phyloP scores from a whole-genome alignment of 2,113 vertebrate species.

The Actinemys pallida region DNA sequence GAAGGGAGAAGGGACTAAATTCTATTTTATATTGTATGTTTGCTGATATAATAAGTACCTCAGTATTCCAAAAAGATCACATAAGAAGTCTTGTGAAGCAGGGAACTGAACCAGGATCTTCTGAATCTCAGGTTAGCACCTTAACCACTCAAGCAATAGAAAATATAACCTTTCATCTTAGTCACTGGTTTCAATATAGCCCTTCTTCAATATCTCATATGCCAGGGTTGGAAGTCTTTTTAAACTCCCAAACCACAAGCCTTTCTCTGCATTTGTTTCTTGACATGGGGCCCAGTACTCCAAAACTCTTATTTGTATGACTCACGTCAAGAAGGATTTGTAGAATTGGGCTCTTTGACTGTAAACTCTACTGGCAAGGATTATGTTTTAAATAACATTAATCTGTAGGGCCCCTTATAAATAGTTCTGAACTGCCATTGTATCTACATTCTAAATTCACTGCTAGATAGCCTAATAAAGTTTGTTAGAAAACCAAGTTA shows the following conservation, averaged over 20 bases:
- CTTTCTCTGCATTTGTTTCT: neutral
- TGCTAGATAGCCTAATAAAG: neutral
- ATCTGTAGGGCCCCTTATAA: neutral
- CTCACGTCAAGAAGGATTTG: neutral
- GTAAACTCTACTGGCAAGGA: neutral
- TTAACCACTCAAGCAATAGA: neutral
- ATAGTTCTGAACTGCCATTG: fast-evolving
- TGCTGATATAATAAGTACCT: neutral
- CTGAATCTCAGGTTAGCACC: neutral
- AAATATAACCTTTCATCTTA: neutral
- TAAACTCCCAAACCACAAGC: neutral
- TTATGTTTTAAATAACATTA: neutral
- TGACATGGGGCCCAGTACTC: neutral
- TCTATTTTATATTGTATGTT: neutral
- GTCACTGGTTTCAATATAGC: neutral
- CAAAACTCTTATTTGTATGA: neutral
- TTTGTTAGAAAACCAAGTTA: neutral
- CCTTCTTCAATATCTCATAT: neutral
- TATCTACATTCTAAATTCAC: neutral
- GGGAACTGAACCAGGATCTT: neutral
- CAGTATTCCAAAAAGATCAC: neutral
- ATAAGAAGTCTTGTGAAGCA: neutral
- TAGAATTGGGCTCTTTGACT: neutral
- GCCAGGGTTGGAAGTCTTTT: neutral
- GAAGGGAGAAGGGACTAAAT: neutral